Evolutionary conservation across 2,888 invertebrate genomes (phyloP), one percentile per base, ranked within the genome.

Genomic region (Iphiclides podalirius): DNA sequence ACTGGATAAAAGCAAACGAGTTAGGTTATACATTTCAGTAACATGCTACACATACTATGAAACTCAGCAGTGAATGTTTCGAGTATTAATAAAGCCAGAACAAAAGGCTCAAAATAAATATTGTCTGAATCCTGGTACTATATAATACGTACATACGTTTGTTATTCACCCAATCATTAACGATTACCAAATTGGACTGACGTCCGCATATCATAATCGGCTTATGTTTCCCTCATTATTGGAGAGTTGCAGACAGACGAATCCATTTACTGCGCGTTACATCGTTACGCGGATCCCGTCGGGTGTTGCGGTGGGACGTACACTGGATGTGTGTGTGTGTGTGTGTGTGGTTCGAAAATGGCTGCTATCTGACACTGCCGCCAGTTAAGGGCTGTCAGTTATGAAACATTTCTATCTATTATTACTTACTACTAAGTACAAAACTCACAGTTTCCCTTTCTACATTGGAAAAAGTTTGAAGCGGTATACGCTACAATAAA

Each of bases 221-320:
- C 74, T 80, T 80, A 75, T 62, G 66, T 61, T 61, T 59, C 58
- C 66, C 61, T 54, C 56, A 55, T 65, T 66, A 66, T 62, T 63
- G 60, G 65, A 59, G 61, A 58, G 59, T 55, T 59, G 53, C 52
- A 53, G 56, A 57, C 59, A 57, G 58, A 57, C 55, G 59, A 53
- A 58, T 66, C 53, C 56, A 58, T 68, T 71, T 63, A 63, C 66
- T 66, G 63, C 54, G 54, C 57, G 59, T 61, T 54, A 57, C 51
- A 60, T 49, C 57, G 59, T 61, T 54, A 57, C 51, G 59, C 50
- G 57, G 52, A 58, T 53, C 58, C 57, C 58, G 53, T 61, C 59
- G 57, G 48, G 38, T 54, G 52, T 53, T 40, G 52, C 48, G 58
- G 52, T 26, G 38, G 26, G 26, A 23, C 33, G 16, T 20, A 14